These are phyloP conservation scores for Acleris emargana DNA, from an alignment of 2,888 invertebrate species.

Conservation along the genomic window DNA sequence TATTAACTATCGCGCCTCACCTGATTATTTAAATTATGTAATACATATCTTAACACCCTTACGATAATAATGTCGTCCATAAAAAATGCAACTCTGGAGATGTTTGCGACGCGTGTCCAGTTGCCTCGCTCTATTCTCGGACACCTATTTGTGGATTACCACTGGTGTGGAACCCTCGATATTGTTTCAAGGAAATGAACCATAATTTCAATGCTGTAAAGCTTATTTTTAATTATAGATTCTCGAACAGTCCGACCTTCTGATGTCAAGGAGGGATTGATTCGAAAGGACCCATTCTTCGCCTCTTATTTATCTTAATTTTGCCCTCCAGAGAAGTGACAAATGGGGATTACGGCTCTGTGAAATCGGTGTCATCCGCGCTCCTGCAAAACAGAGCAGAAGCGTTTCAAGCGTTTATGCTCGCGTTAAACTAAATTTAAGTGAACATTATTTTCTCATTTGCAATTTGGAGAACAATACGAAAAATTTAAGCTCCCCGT, in stretches of 20 bases:
- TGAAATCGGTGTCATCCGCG: conserved; percentile 59
- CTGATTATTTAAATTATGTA: background rate
- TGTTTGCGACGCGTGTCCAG: conserved; percentile 50
- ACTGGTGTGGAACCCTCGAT: conserved; percentile 64
- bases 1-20: no score
- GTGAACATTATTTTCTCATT: conserved; percentile 31
- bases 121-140: conserved; percentile 83
- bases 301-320: conserved; percentile 77
- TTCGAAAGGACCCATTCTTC: conserved; percentile 72
- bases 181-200: conserved; percentile 59
- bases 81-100: conserved; percentile 65
- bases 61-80: conserved; percentile 28
- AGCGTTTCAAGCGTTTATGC: conserved; percentile 31
- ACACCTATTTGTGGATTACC: conserved; percentile 79
- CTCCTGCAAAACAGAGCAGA: conserved; percentile 35
- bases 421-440: conserved; percentile 27
- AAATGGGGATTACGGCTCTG: conserved; percentile 68
- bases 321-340: conserved; percentile 72
- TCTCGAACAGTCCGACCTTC: conserved; percentile 54
- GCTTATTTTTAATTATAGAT: conserved; percentile 52
- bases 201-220: conserved; percentile 56
- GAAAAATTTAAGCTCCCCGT: conserved; percentile 14
- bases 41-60: background rate
- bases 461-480: conserved; percentile 27
- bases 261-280: conserved; percentile 48